Percentiles rank a stretch among this genome's conserved stretches.
Evolutionary conservation across 2,113 vertebrate species (phyloP).

Genomic region (Chunga burmeisteri): DNA sequence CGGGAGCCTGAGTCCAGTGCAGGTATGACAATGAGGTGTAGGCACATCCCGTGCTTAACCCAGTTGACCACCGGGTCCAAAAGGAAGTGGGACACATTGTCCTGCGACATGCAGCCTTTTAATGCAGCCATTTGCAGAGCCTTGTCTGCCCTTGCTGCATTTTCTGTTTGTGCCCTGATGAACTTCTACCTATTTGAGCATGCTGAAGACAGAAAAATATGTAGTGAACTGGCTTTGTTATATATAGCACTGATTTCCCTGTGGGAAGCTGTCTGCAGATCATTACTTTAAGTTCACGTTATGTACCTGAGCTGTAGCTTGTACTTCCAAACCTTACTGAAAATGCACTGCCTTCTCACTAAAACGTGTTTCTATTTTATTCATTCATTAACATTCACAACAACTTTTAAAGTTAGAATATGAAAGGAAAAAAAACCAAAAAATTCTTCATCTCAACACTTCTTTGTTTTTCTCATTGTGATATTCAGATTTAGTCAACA

Average conservation of each 20-base stretch:
- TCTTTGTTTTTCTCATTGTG: not conserved
- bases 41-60: not conserved
- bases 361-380: not conserved
- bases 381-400: not conserved
- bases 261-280: conserved; percentile 8
- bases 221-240: not conserved
- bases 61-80: not conserved
- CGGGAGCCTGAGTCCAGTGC: not conserved
- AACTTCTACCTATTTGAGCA: not conserved
- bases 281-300: not conserved
- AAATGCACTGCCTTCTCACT: not conserved
- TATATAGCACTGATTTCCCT: not conserved
- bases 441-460: not conserved
- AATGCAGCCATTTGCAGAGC: not conserved
- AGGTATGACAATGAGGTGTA: not conserved
- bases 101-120: not conserved
- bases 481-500: conserved; percentile 10
- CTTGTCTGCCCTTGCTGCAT: not conserved
- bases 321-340: not conserved
- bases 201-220: not conserved
- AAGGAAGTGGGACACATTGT: not conserved
- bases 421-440: not conserved
- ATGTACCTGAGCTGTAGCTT: not conserved
- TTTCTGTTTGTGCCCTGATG: not conserved
- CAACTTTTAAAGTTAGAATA: conserved; percentile 29